Percentiles rank a stretch among this genome's conserved stretches.
These are phyloP conservation scores for Atrichornis clamosus DNA, from an alignment of 2,113 vertebrate genomes.

Conservation along the genomic window DNA sequence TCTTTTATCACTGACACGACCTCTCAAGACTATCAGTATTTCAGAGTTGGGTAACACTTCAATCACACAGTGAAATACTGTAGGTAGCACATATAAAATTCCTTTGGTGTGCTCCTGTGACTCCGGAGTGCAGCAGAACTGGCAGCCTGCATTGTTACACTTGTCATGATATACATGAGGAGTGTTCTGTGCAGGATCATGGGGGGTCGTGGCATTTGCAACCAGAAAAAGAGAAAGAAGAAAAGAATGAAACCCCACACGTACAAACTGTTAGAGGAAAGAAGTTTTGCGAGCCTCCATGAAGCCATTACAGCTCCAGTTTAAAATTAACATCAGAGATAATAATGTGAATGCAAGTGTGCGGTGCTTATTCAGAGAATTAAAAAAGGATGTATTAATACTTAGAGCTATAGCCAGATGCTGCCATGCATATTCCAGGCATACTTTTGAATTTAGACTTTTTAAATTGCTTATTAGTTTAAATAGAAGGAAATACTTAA, in stretches of 20 bases:
- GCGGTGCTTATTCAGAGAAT: not conserved
- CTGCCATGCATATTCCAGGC: not conserved
- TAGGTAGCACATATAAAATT: slow-evolving; percentile 30
- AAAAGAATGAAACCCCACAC: not conserved
- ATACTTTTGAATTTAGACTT: not conserved
- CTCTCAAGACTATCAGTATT: not conserved
- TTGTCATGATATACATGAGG: slow-evolving; percentile 40
- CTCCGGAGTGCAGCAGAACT: slow-evolving; percentile 9
- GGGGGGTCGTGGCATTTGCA: not conserved
- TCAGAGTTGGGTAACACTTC: not conserved
- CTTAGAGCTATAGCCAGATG: not conserved
- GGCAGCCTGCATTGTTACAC: slow-evolving; percentile 55
- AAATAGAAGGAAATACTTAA: not conserved
- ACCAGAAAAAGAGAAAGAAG: not conserved
- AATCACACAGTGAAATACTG: not conserved
- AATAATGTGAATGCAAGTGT: not conserved
- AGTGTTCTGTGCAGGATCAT: slow-evolving; percentile 13
- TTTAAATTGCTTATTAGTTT: not conserved
- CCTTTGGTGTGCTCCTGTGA: not conserved
- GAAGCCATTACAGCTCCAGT: not conserved
- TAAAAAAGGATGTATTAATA: not conserved
- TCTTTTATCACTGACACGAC: not conserved
- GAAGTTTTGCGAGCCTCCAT: not conserved
- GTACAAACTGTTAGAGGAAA: not conserved
- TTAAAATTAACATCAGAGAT: not conserved